Conservation (phyloP, 2,797 vertebrate genomes). For the Lacerta agilis region DNA sequence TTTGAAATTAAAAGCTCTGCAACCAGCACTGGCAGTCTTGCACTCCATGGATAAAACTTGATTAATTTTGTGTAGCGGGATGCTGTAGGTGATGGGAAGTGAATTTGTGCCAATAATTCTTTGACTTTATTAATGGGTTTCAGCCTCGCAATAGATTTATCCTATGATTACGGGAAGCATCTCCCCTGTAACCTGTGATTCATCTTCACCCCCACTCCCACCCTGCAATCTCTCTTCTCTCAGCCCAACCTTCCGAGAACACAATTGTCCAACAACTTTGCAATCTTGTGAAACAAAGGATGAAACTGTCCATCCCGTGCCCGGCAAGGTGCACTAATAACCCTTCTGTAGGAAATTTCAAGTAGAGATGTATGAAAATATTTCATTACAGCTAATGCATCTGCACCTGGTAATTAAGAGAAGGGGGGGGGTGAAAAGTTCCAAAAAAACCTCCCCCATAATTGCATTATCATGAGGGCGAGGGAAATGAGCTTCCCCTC, state of each 20-base stretch:
- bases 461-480: slow-evolving; percentile 25
- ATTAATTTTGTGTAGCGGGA: neutral
- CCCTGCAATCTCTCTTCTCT: neutral
- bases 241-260: neutral
- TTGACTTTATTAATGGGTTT: slow-evolving; percentile 1
- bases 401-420: neutral
- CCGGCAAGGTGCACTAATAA: slow-evolving; percentile 12
- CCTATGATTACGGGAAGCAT: neutral
- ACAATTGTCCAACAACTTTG: neutral
- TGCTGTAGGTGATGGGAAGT: neutral
- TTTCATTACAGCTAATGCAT: slow-evolving; percentile 42
- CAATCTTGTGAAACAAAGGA: neutral
- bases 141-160: slow-evolving; percentile 14
- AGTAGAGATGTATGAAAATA: slow-evolving; percentile 35
- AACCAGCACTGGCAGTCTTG: rapidly evolving
- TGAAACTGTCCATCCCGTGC: neutral
- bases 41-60: neutral
- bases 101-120: slow-evolving; percentile 13
- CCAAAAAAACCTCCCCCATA: neutral
- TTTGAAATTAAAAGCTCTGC: rapidly evolving
- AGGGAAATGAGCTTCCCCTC: slow-evolving; percentile 39
- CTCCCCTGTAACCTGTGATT: slow-evolving; percentile 45
- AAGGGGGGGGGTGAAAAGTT: too few species aligned
- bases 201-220: rapidly evolving
- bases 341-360: slow-evolving; percentile 22